Conservation (phyloP, 2,888 invertebrate genomes). For the Ophion ventricosus region DNA sequence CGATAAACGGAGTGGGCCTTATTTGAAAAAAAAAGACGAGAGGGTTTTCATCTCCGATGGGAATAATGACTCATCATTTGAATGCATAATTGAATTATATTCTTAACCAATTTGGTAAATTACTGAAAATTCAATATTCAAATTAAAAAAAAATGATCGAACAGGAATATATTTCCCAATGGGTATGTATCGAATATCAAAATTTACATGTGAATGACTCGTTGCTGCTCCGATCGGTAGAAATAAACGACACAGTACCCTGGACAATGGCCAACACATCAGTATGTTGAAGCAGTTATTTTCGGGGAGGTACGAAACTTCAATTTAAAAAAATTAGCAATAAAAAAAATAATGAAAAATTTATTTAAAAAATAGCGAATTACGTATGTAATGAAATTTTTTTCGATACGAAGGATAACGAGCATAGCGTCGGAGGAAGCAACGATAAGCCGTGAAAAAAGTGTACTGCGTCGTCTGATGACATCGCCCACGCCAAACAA, state of each 20-base stretch:
- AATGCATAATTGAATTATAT: neutral
- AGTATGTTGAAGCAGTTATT: constrained; percentile 78
- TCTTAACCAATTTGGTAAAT: neutral
- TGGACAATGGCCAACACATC: constrained; percentile 74
- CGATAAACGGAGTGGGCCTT: neutral
- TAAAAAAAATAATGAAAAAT: constrained; percentile 9
- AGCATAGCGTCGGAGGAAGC: constrained; percentile 69
- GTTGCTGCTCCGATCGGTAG: neutral
- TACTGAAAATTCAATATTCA: neutral
- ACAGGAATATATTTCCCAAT: neutral
- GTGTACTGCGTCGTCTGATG: constrained; percentile 76
- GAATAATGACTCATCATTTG: neutral
- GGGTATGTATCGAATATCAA: neutral
- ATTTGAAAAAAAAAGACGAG: neutral
- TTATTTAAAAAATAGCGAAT: neutral
- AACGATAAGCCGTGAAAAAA: constrained; percentile 72
- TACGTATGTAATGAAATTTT: neutral
- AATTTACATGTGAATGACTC: neutral
- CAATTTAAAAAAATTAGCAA: neutral
- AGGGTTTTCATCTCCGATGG: neutral
- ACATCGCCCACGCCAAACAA: constrained; percentile 64
- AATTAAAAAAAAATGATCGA: neutral
- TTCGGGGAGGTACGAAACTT: constrained; percentile 71
- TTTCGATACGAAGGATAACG: constrained; percentile 55
- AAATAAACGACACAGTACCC: constrained; percentile 74